Evolutionary conservation across 2,113 vertebrate species (phyloP), one percentile per base, ranked within the genome.

Genomic region (Amblyornis subalaris): DNA sequence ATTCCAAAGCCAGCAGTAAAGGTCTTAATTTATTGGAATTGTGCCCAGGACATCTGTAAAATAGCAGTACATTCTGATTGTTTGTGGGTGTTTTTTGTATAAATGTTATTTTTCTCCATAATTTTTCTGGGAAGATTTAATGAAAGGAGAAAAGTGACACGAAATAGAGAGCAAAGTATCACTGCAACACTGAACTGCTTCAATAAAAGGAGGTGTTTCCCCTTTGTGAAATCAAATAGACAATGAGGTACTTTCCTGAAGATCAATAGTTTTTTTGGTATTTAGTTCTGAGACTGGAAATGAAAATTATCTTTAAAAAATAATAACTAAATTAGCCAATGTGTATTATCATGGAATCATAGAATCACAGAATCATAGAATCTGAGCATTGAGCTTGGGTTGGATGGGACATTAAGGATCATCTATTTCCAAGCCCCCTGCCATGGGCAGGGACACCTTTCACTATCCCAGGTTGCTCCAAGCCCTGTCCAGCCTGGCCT

Each of bases 401-500:
- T 69, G 47, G n/a, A 82, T 35, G 6, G 12, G 9, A 19, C 40
- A 31, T 54, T 23, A 35, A 23, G 4, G 11, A 31, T 19, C 14
- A 23, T 26, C 12, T 25, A 9, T n/a, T 45, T 66, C 12, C 69
- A 66, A 33, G 8, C 7, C 2, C 2, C 13, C 17, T 36, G 21
- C 21, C 9, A 19, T 7, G 18, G 21, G 3, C 38, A 47, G 45
- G 24, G n/a, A 10, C 2, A 16, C 3, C 7, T 75, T 69, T 5
- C n/a, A 11, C 8, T 9, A 48, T 0, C 0, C 18, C 29, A 61
- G 24, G 13, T 0, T 47, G 13, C 9, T 54, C n/a, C 61, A 61
- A 61, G 7, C 17, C 7, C 29, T 9, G 4, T 26, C 25, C 29
- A 54, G 0, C 7, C 14, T 26, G n/a, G 16, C 54, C n/a, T 69